phyloP scores from a whole-genome alignment of 2,113 vertebrate species.

The Chionomys nivalis region DNA sequence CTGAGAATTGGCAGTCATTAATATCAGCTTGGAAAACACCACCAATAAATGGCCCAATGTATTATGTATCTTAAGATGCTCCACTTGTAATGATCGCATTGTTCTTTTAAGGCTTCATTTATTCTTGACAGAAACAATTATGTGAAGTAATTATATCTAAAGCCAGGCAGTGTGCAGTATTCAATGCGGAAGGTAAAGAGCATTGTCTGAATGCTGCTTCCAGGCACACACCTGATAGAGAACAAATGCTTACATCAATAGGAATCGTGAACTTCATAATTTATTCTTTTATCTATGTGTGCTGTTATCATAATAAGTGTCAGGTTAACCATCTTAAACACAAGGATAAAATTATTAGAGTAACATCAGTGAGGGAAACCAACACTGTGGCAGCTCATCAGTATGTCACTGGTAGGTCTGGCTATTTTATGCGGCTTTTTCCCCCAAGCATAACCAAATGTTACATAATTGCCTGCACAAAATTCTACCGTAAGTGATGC shows the following conservation, averaged over 20 bases:
- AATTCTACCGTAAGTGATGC: conserved; percentile 34
- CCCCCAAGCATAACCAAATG: conserved; percentile 54
- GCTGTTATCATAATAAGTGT: conserved; percentile 71
- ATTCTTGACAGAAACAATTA: conserved; percentile 86
- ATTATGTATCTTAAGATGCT: conserved; percentile 79
- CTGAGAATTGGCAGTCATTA: conserved; percentile 66
- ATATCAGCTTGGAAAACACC: conserved; percentile 64
- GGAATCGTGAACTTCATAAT: conserved; percentile 67
- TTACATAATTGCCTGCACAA: conserved; percentile 39
- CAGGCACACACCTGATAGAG: conserved; percentile 58
- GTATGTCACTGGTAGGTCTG: conserved; percentile 57
- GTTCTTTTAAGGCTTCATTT: conserved; percentile 86
- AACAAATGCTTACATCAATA: conserved; percentile 80
- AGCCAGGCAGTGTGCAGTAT: conserved; percentile 75
- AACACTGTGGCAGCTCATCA: conserved; percentile 42
- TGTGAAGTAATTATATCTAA: conserved; percentile 85
- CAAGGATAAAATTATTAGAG: conserved; percentile 69
- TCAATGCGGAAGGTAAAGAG: conserved; percentile 78
- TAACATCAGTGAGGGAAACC: conserved; percentile 3
- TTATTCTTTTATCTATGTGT: conserved; percentile 79
- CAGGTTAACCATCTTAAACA: conserved; percentile 69
- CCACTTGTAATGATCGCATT: conserved; percentile 80
- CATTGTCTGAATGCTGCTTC: conserved; percentile 76
- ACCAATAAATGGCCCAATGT: conserved; percentile 60
- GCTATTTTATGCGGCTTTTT: conserved; percentile 61